These are phyloP conservation scores for Mesocentrotus franciscanus DNA, from an alignment of 53 echinoderm and acorn worm genomes.

Conservation along the genomic window DNA sequence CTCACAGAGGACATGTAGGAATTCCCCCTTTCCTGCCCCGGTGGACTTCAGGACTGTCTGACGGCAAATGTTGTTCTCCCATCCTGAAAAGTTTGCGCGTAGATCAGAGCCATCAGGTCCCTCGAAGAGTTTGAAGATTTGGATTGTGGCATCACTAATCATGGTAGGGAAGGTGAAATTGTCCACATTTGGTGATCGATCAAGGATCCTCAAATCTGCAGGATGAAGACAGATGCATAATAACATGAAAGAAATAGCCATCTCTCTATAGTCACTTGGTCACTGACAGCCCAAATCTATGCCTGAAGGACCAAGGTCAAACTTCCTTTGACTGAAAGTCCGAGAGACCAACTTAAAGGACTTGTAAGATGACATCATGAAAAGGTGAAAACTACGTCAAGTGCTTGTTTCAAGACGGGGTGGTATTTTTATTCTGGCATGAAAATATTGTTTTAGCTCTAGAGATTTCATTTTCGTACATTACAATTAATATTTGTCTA, in stretches of 20 bases:
- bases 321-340: too few species aligned
- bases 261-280: too few species aligned
- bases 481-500: too few species aligned
- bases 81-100: not conserved
- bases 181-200: not conserved
- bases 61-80: not conserved
- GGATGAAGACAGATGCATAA: not conserved
- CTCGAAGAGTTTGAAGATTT: slow-evolving; percentile 27
- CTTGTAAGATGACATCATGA: too few species aligned
- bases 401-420: too few species aligned
- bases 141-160: not conserved
- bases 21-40: not conserved
- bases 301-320: not conserved
- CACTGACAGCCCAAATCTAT: not conserved
- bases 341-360: too few species aligned
- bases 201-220: not conserved
- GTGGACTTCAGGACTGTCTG: not conserved
- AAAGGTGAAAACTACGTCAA: too few species aligned
- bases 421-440: too few species aligned
- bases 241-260: too few species aligned
- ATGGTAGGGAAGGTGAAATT: not conserved
- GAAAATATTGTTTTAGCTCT: too few species aligned
- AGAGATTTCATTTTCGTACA: too few species aligned
- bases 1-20: slow-evolving; percentile 19
- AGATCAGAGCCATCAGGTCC: not conserved